Base-by-base conservation (phyloP, 1,140 invertebrate genomes). In the Medauroidea extradentata region DNA sequence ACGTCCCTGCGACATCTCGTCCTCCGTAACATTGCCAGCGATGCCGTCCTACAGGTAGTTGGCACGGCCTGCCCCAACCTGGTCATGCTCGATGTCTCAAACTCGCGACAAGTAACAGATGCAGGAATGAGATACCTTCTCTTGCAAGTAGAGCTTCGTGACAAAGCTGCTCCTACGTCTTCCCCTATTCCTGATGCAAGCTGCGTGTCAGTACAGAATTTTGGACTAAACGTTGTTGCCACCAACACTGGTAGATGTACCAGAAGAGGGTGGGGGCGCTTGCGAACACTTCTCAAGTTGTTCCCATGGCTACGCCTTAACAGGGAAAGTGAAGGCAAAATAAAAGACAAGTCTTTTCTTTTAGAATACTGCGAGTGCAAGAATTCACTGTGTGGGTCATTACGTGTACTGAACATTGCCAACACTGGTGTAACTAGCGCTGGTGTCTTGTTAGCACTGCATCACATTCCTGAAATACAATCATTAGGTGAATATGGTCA, bases 71-170 rank as follows among this genome's bases (percentile, higher is more conserved):
- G 78, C 55, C 69, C 72, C 5, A 73, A 73, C 27, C 64, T 80
- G 14, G 64, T 72, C 3, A 51, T 73, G 14, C 60, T 80, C 4
- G 78, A 80, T 38, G 73, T 80, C 3, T 71, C 76, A n/a, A 73
- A 73, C 59, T 80, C 78, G 1, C 71, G 72, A 52, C 75, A 79
- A 65, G 77, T 80, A 0, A 78, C 78, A 0, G 76, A 79, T 43
- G 51, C 60, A 0, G 78, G 78, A 4, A 39, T 80, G 9, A 73
- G 74, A 53, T 71, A 79, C 41, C 61, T 80, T 8, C 57, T 80
- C n/a, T 50, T 78, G 3, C 70, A 76, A 60, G 70, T 77, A 11
- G 76, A 79, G 53, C 67, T 78, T 8, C 60, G 71, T 1, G 74
- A 79, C 44, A 75, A 74, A 44, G 24, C 39, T 18, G n/a, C 53